Evolutionary conservation across 2,113 vertebrate species (phyloP).

Genomic region (Elaphurus davidianus): DNA sequence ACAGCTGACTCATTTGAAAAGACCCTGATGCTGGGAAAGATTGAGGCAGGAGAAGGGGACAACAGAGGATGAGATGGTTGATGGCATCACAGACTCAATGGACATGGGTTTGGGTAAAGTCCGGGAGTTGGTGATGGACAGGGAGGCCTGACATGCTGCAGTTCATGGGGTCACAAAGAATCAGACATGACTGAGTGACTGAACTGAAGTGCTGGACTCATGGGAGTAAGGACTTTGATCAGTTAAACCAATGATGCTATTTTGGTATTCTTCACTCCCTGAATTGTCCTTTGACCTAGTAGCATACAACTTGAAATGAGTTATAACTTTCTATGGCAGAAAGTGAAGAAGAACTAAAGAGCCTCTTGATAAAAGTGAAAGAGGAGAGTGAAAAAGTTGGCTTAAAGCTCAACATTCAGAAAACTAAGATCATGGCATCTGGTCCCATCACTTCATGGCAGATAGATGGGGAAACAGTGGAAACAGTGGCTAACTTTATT

Average conservation of each 20-base stretch:
- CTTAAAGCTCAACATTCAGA: no score
- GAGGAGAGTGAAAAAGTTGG: no score
- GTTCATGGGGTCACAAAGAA: neutral
- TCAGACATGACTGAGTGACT: neutral
- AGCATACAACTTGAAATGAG: neutral
- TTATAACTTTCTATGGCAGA: neutral
- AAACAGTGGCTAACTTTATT: no score
- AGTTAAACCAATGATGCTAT: no score
- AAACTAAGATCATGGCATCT: no score
- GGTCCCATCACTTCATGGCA: no score
- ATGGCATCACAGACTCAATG: neutral
- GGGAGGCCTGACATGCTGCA: neutral
- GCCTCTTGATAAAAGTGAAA: no score
- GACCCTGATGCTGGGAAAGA: neutral
- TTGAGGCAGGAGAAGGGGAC: neutral
- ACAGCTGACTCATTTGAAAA: neutral
- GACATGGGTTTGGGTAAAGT: neutral
- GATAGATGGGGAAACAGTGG: no score
- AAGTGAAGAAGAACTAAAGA: no score
- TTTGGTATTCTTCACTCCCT: neutral
- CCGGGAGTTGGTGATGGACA: neutral
- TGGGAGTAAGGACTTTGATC: neutral
- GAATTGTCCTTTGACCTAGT: neutral
- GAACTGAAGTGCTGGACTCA: neutral
- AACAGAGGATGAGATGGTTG: neutral